A percentile compares a stretch with the other conserved stretches of the same genome.
Evolutionary conservation across 2,888 invertebrate species (phyloP).

Genomic region (Rhogogaster chlorosoma): DNA sequence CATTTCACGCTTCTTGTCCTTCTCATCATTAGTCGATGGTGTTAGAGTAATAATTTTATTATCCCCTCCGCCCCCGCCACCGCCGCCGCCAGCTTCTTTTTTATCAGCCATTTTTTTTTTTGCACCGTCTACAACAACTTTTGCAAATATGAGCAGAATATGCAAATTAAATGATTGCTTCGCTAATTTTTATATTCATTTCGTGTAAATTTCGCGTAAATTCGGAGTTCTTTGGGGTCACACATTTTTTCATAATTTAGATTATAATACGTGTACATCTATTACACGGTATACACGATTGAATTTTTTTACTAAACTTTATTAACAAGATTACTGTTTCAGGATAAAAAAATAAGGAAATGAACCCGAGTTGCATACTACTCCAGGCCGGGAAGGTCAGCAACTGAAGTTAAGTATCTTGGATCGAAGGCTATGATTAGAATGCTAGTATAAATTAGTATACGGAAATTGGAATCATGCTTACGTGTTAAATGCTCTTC

Average conservation of each 20-base stretch:
- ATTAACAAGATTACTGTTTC: not conserved
- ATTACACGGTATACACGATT: not conserved
- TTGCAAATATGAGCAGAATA: not conserved
- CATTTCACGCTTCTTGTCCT: slow-evolving; percentile 60
- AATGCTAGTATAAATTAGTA: not conserved
- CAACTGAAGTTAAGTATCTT: not conserved
- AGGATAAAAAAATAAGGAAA: not conserved
- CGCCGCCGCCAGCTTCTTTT: slow-evolving; percentile 17
- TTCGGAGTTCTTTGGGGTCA: not conserved
- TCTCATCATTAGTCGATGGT: slow-evolving; percentile 39
- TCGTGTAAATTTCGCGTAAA: not conserved
- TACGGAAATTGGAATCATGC: not conserved
- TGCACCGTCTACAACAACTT: not conserved
- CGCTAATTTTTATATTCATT: not conserved
- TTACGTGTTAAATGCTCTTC: not conserved
- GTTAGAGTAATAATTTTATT: slow-evolving; percentile 34
- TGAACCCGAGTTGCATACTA: not conserved
- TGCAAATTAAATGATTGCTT: not conserved
- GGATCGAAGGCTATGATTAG: not conserved
- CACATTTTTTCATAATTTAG: not conserved
- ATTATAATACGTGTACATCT: not conserved
- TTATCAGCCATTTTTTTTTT: slow-evolving; percentile 42
- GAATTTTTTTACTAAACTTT: not conserved
- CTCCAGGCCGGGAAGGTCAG: not conserved
- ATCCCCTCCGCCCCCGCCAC: slow-evolving; percentile 25